Conservation (phyloP, 2,797 vertebrate species). For the Hippocampus kuda region DNA sequence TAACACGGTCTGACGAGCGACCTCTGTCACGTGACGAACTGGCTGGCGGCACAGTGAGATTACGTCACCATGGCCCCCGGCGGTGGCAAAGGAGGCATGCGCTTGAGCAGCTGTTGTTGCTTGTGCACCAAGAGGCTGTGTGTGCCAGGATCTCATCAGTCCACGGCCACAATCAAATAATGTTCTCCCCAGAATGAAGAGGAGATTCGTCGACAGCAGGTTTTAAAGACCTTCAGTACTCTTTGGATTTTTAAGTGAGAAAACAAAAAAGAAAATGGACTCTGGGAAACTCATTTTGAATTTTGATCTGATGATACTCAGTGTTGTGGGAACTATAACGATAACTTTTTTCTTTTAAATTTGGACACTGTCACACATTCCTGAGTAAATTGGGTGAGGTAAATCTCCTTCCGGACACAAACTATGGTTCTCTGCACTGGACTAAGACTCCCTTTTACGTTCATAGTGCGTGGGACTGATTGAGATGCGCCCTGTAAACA, state of each 20-base stretch:
- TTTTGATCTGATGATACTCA: background rate
- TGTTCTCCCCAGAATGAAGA: background rate
- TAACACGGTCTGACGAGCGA: conserved; percentile 48
- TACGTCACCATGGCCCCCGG: conserved; percentile 51
- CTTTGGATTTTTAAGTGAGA: background rate
- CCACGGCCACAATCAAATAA: background rate
- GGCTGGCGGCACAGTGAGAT: conserved; percentile 38
- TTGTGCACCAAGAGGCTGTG: conserved; percentile 47
- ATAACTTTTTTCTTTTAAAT: conserved; percentile 13
- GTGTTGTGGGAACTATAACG: background rate
- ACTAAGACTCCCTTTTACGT: conserved; percentile 14
- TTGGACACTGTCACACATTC: conserved; percentile 28
- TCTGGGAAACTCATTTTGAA: background rate
- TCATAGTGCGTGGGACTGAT: conserved; percentile 12
- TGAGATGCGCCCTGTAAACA: conserved; percentile 18
- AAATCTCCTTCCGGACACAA: conserved; percentile 31
- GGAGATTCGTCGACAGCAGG: background rate
- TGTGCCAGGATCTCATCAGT: background rate
- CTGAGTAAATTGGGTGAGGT: conserved; percentile 29
- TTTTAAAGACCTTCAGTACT: background rate
- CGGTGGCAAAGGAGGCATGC: conserved; percentile 34
- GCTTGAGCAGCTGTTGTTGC: conserved; percentile 55
- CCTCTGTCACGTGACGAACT: conserved; percentile 45
- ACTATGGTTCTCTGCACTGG: conserved; percentile 21
- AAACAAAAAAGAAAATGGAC: background rate